phyloP scores from a whole-genome alignment of 2,797 vertebrate species.

The Syncerus caffer region DNA sequence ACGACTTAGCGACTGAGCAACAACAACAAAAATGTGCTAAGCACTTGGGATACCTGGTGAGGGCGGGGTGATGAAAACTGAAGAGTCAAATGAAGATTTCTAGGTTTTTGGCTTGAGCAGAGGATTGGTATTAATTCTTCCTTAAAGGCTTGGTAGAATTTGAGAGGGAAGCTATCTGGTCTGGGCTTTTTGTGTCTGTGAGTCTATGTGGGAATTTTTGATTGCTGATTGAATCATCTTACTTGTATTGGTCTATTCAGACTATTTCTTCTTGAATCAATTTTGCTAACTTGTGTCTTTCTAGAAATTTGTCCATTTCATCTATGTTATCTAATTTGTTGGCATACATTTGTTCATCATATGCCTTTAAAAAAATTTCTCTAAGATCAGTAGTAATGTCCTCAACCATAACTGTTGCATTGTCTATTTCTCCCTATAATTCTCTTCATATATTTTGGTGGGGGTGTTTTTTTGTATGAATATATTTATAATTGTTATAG shows the following conservation, averaged over 20 bases:
- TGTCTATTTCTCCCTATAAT: conserved; percentile 28
- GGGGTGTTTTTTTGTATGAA: not conserved
- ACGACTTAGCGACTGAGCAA: not conserved
- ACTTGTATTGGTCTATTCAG: not conserved
- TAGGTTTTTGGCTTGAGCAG: not conserved
- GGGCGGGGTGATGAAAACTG: not conserved
- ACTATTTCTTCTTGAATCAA: not conserved
- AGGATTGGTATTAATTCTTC: not conserved
- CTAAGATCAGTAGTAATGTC: not conserved
- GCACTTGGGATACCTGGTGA: not conserved
- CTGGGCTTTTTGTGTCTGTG: not conserved
- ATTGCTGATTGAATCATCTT: not conserved
- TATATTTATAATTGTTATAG: conserved; percentile 27
- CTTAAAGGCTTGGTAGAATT: not conserved
- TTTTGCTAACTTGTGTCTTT: not conserved
- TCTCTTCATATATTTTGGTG: not conserved
- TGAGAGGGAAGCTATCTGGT: not conserved
- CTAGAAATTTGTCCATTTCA: not conserved
- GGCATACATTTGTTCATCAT: not conserved
- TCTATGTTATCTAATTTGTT: not conserved
- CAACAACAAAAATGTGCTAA: not conserved
- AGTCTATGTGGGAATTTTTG: not conserved
- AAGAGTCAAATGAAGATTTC: not conserved
- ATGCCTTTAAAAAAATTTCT: not conserved
- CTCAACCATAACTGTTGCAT: not conserved